Conservation (phyloP, 2,888 invertebrate genomes). For the Pyrrhia umbra region DNA sequence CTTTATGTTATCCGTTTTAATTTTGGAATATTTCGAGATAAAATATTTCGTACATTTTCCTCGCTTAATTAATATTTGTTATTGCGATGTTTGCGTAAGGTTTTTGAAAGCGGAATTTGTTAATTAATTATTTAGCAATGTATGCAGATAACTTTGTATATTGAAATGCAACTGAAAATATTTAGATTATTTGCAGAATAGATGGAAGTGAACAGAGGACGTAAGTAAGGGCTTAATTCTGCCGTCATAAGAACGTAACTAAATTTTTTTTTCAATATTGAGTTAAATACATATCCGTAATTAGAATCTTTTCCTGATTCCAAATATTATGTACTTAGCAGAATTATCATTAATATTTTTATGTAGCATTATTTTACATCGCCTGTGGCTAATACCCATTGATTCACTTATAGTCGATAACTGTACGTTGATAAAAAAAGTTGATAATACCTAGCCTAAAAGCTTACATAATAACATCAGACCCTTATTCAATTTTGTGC, state of each 20-base stretch:
- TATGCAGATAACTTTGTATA: constrained; percentile 8
- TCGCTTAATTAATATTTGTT: constrained; percentile 37
- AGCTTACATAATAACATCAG: not conserved
- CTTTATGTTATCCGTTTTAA: constrained; percentile 37
- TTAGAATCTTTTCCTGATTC: too few species aligned
- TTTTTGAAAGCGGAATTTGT: constrained; percentile 5
- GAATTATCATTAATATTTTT: not conserved
- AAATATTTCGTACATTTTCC: constrained; percentile 25
- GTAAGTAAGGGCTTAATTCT: too few species aligned
- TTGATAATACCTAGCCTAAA: not conserved
- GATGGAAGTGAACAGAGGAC: too few species aligned
- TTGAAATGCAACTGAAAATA: not conserved
- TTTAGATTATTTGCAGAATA: too few species aligned
- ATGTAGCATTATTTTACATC: not conserved
- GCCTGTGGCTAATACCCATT: not conserved
- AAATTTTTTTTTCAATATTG: too few species aligned
- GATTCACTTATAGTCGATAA: too few species aligned
- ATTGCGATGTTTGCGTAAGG: constrained; percentile 5
- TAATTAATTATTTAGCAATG: constrained; percentile 8
- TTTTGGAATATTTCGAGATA: constrained; percentile 34
- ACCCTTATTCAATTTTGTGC: constrained; percentile 12
- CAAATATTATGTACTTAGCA: too few species aligned
- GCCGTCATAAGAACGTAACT: too few species aligned
- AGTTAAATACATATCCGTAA: too few species aligned
- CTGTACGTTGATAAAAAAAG: not conserved